Percentiles rank a stretch among this genome's conserved stretches.
These are phyloP conservation scores for Acrocephalus scirpaceus DNA, from an alignment of 2,797 vertebrate species.

Conservation along the genomic window DNA sequence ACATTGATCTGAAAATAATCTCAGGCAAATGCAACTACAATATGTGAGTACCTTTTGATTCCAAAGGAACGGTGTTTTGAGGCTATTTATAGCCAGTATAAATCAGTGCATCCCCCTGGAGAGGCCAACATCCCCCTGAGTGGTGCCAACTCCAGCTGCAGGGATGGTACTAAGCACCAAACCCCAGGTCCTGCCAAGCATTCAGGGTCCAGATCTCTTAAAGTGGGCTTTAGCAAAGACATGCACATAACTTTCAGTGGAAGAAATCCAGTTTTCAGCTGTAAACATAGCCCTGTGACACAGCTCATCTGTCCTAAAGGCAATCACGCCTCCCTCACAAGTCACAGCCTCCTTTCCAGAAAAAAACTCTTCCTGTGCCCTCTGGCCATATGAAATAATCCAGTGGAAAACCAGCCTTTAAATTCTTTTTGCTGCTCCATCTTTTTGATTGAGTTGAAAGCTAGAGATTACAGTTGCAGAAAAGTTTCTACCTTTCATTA, in stretches of 20 bases:
- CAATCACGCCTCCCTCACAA: neutral
- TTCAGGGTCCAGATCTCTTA: neutral
- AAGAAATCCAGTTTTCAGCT: conserved; percentile 21
- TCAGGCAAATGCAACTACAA: neutral
- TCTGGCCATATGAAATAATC: conserved; percentile 14
- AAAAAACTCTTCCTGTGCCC: neutral
- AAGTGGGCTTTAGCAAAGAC: neutral
- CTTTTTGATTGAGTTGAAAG: conserved; percentile 61
- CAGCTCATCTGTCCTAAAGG: neutral
- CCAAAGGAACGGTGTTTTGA: neutral
- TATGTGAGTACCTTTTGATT: neutral
- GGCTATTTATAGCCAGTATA: neutral
- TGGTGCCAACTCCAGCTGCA: neutral
- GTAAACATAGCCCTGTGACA: neutral
- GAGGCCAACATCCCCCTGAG: neutral
- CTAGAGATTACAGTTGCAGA: conserved; percentile 34
- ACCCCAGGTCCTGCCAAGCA: neutral
- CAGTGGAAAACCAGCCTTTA: neutral
- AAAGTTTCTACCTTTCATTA: conserved; percentile 37
- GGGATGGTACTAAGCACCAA: neutral
- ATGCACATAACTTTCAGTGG: neutral
- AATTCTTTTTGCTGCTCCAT: neutral
- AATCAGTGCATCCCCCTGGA: neutral
- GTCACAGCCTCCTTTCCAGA: neutral
- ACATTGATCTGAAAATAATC: neutral